Conservation (phyloP, 2,797 vertebrate genomes). For the Oryzias dopingdopingensis region DNA sequence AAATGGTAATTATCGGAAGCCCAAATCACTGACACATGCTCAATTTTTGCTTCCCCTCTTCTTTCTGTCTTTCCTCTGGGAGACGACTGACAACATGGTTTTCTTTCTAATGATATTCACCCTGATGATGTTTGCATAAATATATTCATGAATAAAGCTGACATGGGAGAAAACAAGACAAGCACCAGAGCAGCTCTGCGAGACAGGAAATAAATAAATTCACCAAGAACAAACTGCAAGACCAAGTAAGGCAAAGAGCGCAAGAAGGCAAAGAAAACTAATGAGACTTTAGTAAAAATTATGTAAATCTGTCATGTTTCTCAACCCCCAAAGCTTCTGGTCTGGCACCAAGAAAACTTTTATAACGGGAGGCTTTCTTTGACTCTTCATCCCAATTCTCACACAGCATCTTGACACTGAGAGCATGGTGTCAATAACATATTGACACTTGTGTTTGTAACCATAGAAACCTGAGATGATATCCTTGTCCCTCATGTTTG, state of each 20-base stretch:
- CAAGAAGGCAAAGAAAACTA: constrained; percentile 1
- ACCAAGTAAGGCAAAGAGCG: constrained; percentile 7
- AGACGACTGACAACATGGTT: constrained; percentile 42
- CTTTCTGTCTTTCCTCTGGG: constrained; percentile 18
- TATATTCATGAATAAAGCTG: constrained; percentile 60
- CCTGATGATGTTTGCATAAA: constrained; percentile 61
- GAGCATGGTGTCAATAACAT: constrained; percentile 44
- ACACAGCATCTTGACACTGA: constrained; percentile 38
- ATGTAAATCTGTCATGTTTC: neutral
- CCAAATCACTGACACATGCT: too few species aligned
- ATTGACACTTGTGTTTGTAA: constrained; percentile 47
- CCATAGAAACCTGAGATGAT: constrained; percentile 62
- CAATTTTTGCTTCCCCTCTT: neutral
- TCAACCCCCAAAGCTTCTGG: neutral
- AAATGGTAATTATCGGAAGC: too few species aligned
- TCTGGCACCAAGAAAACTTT: neutral
- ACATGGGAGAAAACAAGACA: constrained; percentile 27
- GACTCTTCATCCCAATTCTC: constrained; percentile 33
- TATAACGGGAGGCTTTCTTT: constrained; percentile 5
- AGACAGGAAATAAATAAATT: constrained; percentile 36
- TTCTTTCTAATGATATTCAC: constrained; percentile 56
- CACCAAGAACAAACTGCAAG: constrained; percentile 14
- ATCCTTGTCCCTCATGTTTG: constrained; percentile 30
- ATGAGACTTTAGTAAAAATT: constrained; percentile 1
- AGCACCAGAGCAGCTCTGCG: constrained; percentile 27